Base-by-base conservation (phyloP, 2,113 vertebrate species). In the Seriola rivoliana region DNA sequence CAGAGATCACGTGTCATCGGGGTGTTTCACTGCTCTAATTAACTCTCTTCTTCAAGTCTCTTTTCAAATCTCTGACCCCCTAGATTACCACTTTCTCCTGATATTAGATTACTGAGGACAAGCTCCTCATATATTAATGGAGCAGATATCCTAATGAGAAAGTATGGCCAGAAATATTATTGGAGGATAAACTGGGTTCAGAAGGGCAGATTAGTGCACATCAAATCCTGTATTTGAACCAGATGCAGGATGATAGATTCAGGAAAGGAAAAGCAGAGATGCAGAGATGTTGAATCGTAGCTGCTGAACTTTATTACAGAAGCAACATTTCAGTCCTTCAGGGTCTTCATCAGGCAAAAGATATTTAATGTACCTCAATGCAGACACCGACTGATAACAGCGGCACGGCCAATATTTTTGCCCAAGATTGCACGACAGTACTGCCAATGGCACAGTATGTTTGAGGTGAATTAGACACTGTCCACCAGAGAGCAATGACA, bases 21-120 rank as follows among this genome's bases (percentile, higher is more conserved):
- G 59, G 50, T 7, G 36, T 78, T 81, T 77, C 54, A 0, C 72
- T 34, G 70, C 82, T 85, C 74, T 77, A 78, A 89, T 86, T 71
- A 86, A 34, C 77, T 78, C 69, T 62, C 54, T 11, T 66, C 75
- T 38, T 79, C 65, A 72, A 60, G 57, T 64, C 71, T 81, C 73
- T 57, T 67, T 84, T 89, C 80, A 84, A 67, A 79, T 46, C 29
- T 68, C 74, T 29, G 36, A 29, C 29, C 23, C 38, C 54, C 44
- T 21, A 59, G 14, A 70, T 54, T 63, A 66, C 32, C 21, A 42
- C 19, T 10, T 29, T 44, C 17, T 55, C 16, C 32, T 29, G 21
- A 59, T 77, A 69, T 70, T 42, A 52, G 14, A 23, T 57, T 8
- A 29, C 25, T 11, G 36, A 44, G 23, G 17, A 54, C 29, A 34